Evolutionary conservation across 2,113 vertebrate species (phyloP).

Genomic region (Plotosus lineatus): DNA sequence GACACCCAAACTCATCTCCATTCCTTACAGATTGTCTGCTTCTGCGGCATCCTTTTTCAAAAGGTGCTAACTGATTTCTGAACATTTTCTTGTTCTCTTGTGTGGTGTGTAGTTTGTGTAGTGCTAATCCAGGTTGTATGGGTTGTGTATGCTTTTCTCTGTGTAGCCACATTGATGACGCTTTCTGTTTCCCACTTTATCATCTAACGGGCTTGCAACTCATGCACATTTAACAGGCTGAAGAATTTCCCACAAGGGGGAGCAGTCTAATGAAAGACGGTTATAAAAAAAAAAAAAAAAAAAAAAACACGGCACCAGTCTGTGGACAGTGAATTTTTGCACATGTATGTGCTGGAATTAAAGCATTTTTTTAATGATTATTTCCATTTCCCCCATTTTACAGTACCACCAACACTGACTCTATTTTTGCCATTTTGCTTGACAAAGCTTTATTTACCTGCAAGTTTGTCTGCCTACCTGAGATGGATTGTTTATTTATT

Average conservation of each 20-base stretch:
- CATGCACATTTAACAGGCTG: not conserved
- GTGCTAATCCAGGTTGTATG: not conserved
- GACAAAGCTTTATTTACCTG: no score
- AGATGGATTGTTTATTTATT: no score
- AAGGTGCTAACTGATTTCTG: not conserved
- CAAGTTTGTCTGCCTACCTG: no score
- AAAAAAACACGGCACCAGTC: no score
- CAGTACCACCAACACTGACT: no score
- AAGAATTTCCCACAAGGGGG: constrained; percentile 3
- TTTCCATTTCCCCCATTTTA: no score
- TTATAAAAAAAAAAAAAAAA: no score
- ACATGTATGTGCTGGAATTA: not conserved
- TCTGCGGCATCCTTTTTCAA: not conserved
- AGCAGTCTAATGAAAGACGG: no score
- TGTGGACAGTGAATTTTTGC: not conserved
- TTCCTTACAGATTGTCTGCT: not conserved
- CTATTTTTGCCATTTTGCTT: no score
- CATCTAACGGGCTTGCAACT: not conserved
- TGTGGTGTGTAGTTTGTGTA: constrained; percentile 4
- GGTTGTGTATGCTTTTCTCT: not conserved
- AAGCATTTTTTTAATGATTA: no score
- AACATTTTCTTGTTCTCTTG: not conserved
- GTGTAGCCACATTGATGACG: constrained; percentile 26
- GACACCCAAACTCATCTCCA: constrained; percentile 3
- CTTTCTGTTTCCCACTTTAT: not conserved